Evolutionary conservation across 2,797 vertebrate species (phyloP).

Genomic region (Fundulus diaphanus): DNA sequence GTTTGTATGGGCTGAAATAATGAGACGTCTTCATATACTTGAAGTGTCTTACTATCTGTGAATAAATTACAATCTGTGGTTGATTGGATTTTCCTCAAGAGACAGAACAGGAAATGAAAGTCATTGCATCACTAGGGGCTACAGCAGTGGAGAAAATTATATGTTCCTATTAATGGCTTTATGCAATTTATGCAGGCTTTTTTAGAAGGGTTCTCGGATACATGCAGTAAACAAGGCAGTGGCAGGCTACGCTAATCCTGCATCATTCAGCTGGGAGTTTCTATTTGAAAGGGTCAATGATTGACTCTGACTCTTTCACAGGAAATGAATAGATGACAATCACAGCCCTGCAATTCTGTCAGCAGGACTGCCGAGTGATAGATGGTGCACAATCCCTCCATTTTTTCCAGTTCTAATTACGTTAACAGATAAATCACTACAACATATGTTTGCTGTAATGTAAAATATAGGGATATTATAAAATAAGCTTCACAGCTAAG

Average conservation of each 20-base stretch:
- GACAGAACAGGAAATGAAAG: conserved; percentile 73
- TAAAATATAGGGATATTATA: background rate
- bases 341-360: conserved; percentile 58
- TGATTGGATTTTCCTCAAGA: conserved; percentile 73
- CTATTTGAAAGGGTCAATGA: conserved; percentile 77
- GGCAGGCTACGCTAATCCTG: conserved; percentile 52
- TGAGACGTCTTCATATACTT: conserved; percentile 67
- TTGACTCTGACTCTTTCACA: conserved; percentile 71
- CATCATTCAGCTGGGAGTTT: conserved; percentile 61
- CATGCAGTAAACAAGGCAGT: conserved; percentile 65
- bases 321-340: conserved; percentile 80
- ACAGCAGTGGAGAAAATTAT: conserved; percentile 54
- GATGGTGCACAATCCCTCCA: conserved; percentile 35
- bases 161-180: conserved; percentile 66
- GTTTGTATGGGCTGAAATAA: conserved; percentile 52
- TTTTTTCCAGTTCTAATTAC: conserved; percentile 44
- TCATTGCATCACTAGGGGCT: conserved; percentile 44
- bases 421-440: conserved; percentile 1
- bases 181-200: conserved; percentile 52
- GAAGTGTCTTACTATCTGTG: conserved; percentile 53
- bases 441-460: background rate
- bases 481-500: background rate
- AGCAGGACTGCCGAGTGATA: conserved; percentile 57
- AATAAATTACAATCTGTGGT: conserved; percentile 68
- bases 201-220: conserved; percentile 27